Base-by-base conservation (phyloP, 2,113 vertebrate genomes). In the Vicugna pacos region DNA sequence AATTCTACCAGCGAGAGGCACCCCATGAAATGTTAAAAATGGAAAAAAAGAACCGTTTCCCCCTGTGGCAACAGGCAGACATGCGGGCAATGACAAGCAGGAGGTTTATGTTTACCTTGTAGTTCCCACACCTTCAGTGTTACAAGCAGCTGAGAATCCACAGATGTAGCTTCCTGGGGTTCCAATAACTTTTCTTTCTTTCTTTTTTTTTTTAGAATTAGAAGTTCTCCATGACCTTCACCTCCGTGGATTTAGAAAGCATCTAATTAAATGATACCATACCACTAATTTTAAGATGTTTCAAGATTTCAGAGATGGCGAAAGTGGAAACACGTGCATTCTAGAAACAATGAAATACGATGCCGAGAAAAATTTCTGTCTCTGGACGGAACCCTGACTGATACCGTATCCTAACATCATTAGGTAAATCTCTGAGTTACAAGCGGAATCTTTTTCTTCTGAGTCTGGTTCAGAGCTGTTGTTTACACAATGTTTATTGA, bases 71-170 rank as follows among this genome's bases (percentile, higher is more conserved):
- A 35, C 6, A 76, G 8, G 5, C 3, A 80, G 35, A 10, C 48
- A 30, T 0, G 0, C 0, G 5, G 4, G 52, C 6, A 5, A 0
- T 22, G 70, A 6, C 26, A 76, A 28, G 8, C 1, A 38, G 24
- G 28, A 56, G 52, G 7, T 50, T 42, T 38, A 46, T 28, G 8
- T 15, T 67, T 69, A 20, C 67, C 28, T 54, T 67, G 38, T 54
- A 46, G 26, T 46, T 83, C 77, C 16, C 17, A 22, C 11, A 70
- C 22, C 46, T 91, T 81, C 60, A 20, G 5, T 60, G 22, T 38
- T 65, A 35, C 6, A 11, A 38, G 16, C n/a, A 81, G 17, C 38
- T 85, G 35, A 85, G 38, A 69, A 85, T 54, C 70, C 65, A 64
- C 8, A 52, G 48, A 65, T 30, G 30, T 15, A 89, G 60, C 20